phyloP scores from a whole-genome alignment of 2,113 vertebrate genomes.

The Bostrychus sinensis region DNA sequence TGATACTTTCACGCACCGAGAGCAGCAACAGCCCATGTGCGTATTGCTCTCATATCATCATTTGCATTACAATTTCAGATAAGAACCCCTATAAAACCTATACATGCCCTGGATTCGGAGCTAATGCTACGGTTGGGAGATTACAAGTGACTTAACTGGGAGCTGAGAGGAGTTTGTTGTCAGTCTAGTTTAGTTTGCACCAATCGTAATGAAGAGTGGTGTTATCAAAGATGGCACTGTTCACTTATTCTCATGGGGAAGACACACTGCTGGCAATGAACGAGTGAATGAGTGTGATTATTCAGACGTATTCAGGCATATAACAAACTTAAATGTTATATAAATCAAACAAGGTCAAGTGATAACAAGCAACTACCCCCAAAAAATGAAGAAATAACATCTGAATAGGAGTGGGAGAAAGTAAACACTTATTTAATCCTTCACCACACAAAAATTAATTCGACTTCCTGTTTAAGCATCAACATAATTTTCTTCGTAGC shows the following conservation, averaged over 20 bases:
- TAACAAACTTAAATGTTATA: too few species aligned
- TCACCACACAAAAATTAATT: too few species aligned
- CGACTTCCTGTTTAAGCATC: too few species aligned
- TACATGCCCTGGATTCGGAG: constrained; percentile 15
- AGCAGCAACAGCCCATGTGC: constrained; percentile 12
- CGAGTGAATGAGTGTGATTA: too few species aligned
- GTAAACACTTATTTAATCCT: too few species aligned
- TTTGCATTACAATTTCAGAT: constrained; percentile 50
- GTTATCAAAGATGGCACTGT: constrained; percentile 84
- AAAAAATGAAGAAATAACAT: too few species aligned
- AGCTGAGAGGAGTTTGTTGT: constrained; percentile 43
- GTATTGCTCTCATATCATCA: constrained; percentile 12
- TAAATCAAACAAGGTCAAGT: too few species aligned
- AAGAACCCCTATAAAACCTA: constrained; percentile 15
- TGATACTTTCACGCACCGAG: background rate
- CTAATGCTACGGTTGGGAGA: constrained; percentile 21
- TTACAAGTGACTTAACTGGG: constrained; percentile 1
- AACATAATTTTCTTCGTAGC: too few species aligned
- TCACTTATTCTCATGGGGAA: constrained; percentile 51
- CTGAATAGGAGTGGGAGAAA: too few species aligned
- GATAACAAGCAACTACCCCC: too few species aligned
- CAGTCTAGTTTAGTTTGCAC: constrained; percentile 26
- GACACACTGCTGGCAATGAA: constrained; percentile 33
- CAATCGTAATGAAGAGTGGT: constrained; percentile 86
- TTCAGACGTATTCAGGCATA: too few species aligned